These are phyloP conservation scores for Eueremaeus valkanovi DNA, from an alignment of 2,888 invertebrate genomes.

Conservation along the genomic window DNA sequence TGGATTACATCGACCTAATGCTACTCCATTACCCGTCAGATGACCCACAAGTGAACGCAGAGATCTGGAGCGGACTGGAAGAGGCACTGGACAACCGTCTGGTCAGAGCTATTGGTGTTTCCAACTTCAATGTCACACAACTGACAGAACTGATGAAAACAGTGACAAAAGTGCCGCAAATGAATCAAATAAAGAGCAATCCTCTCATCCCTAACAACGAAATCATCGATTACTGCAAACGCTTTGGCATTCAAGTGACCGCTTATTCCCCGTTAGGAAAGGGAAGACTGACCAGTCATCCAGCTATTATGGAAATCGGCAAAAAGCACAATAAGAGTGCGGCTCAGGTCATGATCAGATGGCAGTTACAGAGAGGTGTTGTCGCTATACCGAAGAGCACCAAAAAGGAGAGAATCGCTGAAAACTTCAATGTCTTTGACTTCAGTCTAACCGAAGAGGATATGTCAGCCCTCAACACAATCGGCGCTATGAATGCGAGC, in stretches of 20 bases:
- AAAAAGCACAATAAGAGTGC: conserved; percentile 63
- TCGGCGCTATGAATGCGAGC: not conserved
- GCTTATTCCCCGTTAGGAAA: conserved; percentile 37
- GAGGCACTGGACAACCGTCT: conserved; percentile 56
- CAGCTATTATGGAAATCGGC: conserved; percentile 61
- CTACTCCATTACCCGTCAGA: conserved; percentile 51
- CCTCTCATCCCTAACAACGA: conserved; percentile 13
- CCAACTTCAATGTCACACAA: conserved; percentile 74
- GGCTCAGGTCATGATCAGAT: conserved; percentile 65
- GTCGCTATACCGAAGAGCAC: conserved; percentile 74
- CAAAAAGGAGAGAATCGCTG: conserved; percentile 65
- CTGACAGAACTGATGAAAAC: conserved; percentile 53
- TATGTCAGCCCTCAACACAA: conserved; percentile 51
- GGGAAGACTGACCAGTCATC: conserved; percentile 62
- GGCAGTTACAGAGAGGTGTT: conserved; percentile 63
- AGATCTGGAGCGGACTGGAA: conserved; percentile 35
- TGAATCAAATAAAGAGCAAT: conserved; percentile 40
- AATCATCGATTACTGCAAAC: conserved; percentile 22
- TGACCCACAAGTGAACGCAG: not conserved
- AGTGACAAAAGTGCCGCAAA: not conserved
- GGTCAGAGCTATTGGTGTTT: conserved; percentile 74
- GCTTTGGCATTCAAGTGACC: not conserved
- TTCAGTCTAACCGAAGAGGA: conserved; percentile 68
- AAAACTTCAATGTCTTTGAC: conserved; percentile 68
- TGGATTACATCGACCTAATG: conserved; percentile 50